phyloP scores from a whole-genome alignment of 2,113 vertebrate genomes.

The Merops nubicus region DNA sequence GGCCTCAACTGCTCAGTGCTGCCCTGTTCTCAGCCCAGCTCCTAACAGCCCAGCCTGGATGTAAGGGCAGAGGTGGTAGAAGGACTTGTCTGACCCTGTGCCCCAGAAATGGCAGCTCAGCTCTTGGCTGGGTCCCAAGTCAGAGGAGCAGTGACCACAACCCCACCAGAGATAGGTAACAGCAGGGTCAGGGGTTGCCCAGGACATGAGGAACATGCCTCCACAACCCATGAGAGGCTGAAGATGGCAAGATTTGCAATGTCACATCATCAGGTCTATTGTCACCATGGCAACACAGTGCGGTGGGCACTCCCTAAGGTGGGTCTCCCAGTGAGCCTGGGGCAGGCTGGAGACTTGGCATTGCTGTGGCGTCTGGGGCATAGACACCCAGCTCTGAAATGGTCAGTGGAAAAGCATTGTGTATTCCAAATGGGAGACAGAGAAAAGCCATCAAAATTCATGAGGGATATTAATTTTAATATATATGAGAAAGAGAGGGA shows the following conservation, averaged over 20 bases:
- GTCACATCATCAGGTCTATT: fast-evolving
- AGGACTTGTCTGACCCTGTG: fast-evolving
- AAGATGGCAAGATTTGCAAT: not conserved
- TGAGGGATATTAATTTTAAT: constrained; percentile 33
- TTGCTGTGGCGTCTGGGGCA: fast-evolving
- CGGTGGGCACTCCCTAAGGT: fast-evolving
- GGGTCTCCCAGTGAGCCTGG: not conserved
- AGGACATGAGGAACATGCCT: no score
- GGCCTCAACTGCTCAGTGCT: fast-evolving
- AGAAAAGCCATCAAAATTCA: constrained; percentile 20
- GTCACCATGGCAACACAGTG: not conserved
- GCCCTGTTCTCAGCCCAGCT: not conserved
- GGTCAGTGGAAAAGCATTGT: not conserved
- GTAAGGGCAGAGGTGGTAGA: not conserved
- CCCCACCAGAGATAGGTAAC: fast-evolving
- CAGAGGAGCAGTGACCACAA: not conserved
- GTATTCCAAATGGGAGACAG: not conserved
- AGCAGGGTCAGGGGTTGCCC: fast-evolving
- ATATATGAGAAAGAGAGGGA: not conserved
- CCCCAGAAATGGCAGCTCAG: not conserved
- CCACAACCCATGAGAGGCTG: fast-evolving
- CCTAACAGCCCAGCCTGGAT: fast-evolving
- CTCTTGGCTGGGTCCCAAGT: fast-evolving
- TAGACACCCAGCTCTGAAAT: not conserved
- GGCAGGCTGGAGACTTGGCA: fast-evolving